Conservation (phyloP, 2,113 vertebrate species). For the Callipepla squamata region DNA sequence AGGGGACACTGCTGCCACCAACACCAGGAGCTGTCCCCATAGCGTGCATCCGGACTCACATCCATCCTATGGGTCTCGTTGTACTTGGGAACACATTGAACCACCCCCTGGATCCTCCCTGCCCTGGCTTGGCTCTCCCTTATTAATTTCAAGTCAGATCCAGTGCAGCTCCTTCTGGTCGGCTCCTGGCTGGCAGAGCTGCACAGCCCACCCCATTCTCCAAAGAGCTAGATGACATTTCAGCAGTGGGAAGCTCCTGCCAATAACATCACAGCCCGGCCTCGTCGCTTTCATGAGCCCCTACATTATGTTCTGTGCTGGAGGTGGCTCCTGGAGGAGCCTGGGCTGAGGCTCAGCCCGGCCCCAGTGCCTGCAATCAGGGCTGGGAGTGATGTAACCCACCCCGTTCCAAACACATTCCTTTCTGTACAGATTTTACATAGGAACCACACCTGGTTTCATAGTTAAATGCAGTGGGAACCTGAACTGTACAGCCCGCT, state of each 20-base stretch:
- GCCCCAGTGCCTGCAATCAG: accelerated
- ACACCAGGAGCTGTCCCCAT: not conserved
- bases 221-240: conserved; percentile 56
- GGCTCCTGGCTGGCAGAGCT: not conserved
- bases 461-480: accelerated
- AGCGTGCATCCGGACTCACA: not conserved
- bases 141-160: conserved; percentile 40
- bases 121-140: not conserved
- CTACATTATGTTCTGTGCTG: conserved; percentile 47
- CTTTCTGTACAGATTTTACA: not conserved
- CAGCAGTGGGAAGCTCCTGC: conserved; percentile 49
- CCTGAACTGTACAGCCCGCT: not conserved
- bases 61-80: not conserved
- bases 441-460: not conserved
- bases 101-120: accelerated
- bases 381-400: accelerated
- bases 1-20: not conserved
- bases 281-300: conserved; percentile 19
- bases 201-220: not conserved
- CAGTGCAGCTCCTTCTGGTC: conserved; percentile 19
- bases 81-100: not conserved
- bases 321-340: conserved; percentile 25
- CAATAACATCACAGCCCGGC: conserved; percentile 64
- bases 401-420: not conserved
- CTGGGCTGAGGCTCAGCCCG: not conserved